These are phyloP conservation scores for Catharus minimus DNA, from an alignment of 2,113 vertebrate species.

Conservation along the genomic window DNA sequence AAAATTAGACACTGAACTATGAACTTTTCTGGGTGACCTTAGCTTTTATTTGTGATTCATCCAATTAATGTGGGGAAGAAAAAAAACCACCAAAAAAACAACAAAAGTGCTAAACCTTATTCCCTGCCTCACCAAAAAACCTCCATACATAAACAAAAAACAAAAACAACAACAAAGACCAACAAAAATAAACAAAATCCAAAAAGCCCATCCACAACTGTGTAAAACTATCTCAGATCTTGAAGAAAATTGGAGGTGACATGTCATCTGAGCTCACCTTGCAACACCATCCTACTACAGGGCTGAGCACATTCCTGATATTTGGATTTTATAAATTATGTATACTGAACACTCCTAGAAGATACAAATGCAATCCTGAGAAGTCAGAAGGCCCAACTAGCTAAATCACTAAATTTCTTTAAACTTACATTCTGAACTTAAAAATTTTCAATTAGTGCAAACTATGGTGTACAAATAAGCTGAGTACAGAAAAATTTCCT, in stretches of 20 bases:
- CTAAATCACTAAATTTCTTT: neutral
- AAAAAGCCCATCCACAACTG: neutral
- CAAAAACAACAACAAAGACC: neutral
- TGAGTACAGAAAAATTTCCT: neutral
- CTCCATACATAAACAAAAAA: neutral
- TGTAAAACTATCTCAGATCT: neutral
- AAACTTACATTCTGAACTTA: neutral
- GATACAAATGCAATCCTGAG: neutral
- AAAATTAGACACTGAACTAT: neutral
- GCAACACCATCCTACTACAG: neutral
- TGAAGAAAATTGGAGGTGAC: slow-evolving; percentile 12
- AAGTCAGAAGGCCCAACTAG: neutral
- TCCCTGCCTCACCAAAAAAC: fast-evolving
- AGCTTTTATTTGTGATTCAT: neutral
- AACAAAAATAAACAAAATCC: neutral
- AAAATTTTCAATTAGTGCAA: neutral
- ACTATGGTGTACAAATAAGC: neutral
- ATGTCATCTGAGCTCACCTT: neutral
- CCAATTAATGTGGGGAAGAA: neutral
- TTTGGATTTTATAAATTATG: neutral
- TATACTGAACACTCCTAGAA: neutral
- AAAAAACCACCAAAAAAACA: neutral
- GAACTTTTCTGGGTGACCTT: neutral
- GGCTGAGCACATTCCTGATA: neutral
- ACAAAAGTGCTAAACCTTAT: neutral